Base-by-base conservation (phyloP, 1,140 invertebrate genomes). In the Caenorhabditis brenneri region DNA sequence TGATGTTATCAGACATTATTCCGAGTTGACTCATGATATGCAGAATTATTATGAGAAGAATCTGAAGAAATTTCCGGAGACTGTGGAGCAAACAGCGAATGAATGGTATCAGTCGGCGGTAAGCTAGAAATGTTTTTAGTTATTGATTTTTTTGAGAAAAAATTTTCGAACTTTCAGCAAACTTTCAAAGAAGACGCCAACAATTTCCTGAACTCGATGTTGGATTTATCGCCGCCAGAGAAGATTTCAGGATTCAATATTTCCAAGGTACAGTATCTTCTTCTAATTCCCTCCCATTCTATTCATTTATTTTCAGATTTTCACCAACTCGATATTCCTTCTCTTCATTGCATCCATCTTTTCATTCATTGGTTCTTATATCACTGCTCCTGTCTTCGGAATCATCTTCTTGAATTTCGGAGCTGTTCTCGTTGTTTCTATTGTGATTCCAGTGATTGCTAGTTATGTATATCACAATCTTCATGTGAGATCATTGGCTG, bases 1-100 rank as follows among this genome's bases (percentile, higher is more conserved):
- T 42, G 65, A 74, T 36, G 65, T 74, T n/a, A 22, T 42, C 65
- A 39, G 65, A 42, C n/a, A 74, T 22, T 74, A 74, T 74, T 39
- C 65, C 4, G 65, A 74, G 9, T 27, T 74, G 15, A n/a, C 2
- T 9, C 15, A 12, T 15, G 65, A 74, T 42, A 9, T 74, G n/a
- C 19, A 39, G 9, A 36, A 74, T 15, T 74, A 42, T 24, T 74
- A 42, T 31, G 36, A 42, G 10, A 74, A 74, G n/a, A 74, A 74
- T 46, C 9, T 42, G 65, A 74, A 46, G 7, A 42, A 42, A 15
- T 42, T 46, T 42, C 65, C 36, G 10, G 36, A 27, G 1, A 46
- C n/a, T 27, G 65, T 74, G 0, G 65, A 42, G 10, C 65, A 46
- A 12, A 42, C 65, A 0, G 65, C 36, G 2, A 36, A 33, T n/a